Conservation (phyloP, 23 tunicate genomes). For the Corella eumyota region DNA sequence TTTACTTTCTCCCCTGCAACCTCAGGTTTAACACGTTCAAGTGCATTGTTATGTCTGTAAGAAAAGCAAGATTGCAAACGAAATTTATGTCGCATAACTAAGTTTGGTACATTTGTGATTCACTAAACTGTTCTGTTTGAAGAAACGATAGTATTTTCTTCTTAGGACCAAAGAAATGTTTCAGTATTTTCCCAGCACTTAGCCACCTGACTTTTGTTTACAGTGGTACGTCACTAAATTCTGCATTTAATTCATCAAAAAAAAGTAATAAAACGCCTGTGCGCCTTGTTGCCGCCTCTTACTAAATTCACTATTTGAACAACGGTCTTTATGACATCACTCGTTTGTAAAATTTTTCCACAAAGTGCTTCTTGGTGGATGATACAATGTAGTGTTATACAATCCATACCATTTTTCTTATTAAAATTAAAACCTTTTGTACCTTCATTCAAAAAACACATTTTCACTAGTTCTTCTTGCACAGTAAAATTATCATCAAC, state of each 20-base stretch:
- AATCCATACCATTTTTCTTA: slow-evolving; percentile 43
- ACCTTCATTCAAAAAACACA: slow-evolving; percentile 7
- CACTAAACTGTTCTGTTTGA: slow-evolving; percentile 28
- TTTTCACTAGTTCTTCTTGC: slow-evolving; percentile 27
- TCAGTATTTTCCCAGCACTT: slow-evolving; percentile 42
- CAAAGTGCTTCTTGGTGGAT: slow-evolving; percentile 79
- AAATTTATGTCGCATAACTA: slow-evolving; percentile 24
- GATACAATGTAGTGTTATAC: slow-evolving; percentile 48
- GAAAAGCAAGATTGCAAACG: slow-evolving; percentile 36
- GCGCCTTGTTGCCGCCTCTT: slow-evolving; percentile 31
- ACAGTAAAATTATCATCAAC: slow-evolving; percentile 35
- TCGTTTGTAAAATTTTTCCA: slow-evolving; percentile 49
- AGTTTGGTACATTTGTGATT: slow-evolving; percentile 26
- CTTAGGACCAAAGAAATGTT: slow-evolving; percentile 41
- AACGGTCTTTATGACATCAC: slow-evolving; percentile 43
- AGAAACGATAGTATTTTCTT: slow-evolving; percentile 31
- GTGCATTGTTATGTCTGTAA: slow-evolving; percentile 41
- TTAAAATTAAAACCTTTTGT: slow-evolving; percentile 46
- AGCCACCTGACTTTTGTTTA: slow-evolving; percentile 48
- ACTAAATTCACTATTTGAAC: slow-evolving; percentile 42
- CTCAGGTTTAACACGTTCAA: slow-evolving; percentile 37
- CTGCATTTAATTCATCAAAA: slow-evolving; percentile 26
- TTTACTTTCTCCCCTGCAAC: slow-evolving; percentile 34
- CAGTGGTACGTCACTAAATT: slow-evolving; percentile 35
- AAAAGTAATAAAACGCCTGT: slow-evolving; percentile 24